Evolutionary conservation across 2,888 invertebrate genomes (phyloP).

Genomic region (Ashinkailepas kermadecensis): DNA sequence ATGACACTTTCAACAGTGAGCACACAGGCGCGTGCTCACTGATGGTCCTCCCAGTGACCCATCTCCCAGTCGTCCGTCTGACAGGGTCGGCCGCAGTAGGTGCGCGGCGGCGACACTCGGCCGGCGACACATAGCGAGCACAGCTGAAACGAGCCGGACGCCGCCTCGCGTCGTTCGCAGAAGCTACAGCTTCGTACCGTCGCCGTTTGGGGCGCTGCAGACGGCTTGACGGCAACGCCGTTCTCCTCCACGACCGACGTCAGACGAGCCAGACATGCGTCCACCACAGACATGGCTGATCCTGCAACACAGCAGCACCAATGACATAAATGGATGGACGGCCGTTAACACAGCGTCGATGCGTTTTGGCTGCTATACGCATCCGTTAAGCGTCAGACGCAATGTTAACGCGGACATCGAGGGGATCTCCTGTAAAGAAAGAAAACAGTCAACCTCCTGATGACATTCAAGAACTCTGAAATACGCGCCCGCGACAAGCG

Average conservation of each 20-base stretch:
- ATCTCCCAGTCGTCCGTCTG: slow-evolving; percentile 11
- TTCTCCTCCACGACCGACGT: not conserved
- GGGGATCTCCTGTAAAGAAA: no score
- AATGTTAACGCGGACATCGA: no score
- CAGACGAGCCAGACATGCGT: not conserved
- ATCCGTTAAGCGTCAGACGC: no score
- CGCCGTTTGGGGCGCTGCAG: not conserved
- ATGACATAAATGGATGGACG: no score
- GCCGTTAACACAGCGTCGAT: no score
- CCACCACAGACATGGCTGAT: not conserved
- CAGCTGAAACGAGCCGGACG: not conserved
- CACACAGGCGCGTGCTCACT: not conserved
- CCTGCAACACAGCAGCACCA: not conserved
- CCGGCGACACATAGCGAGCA: not conserved
- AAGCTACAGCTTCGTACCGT: not conserved
- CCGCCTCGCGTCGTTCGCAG: not conserved
- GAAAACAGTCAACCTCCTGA: no score
- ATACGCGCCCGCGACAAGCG: no score
- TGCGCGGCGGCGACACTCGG: not conserved
- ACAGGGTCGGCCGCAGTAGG: not conserved
- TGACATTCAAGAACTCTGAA: no score
- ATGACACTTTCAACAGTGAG: no score
- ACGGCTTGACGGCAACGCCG: not conserved
- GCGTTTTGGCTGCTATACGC: no score
- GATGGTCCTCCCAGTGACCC: not conserved